phyloP scores from a whole-genome alignment of 2,888 invertebrate species.

The Timema podura region DNA sequence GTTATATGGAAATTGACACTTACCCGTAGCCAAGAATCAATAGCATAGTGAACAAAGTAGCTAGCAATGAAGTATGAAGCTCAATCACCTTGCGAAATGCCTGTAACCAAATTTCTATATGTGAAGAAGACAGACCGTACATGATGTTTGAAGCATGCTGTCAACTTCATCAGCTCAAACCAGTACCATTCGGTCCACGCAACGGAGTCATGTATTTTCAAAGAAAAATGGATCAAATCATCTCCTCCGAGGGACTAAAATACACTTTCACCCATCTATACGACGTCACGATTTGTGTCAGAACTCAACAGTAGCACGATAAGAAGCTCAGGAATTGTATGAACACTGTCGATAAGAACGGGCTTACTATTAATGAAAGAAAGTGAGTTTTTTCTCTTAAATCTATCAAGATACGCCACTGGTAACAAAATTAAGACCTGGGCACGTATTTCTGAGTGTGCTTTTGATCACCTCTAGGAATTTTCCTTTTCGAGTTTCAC shows the following conservation, averaged over 20 bases:
- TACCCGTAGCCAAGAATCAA: conserved; percentile 29
- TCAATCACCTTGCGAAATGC: conserved; percentile 28
- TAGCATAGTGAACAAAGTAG: conserved; percentile 20
- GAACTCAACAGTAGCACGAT: no score
- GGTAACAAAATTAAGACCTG: not conserved
- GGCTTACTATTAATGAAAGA: not conserved
- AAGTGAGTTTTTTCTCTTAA: not conserved
- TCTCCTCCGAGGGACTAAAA: no score
- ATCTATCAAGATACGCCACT: not conserved
- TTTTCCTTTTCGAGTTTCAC: no score
- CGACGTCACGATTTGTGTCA: no score
- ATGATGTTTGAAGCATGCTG: conserved; percentile 30
- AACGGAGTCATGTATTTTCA: conserved; percentile 25
- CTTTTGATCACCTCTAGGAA: no score
- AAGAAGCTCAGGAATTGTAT: not conserved
- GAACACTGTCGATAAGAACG: conserved; percentile 4
- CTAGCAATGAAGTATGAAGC: conserved; percentile 23
- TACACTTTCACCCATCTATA: no score
- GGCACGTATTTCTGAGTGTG: no score
- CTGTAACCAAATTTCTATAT: conserved; percentile 30
- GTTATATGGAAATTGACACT: conserved; percentile 32
- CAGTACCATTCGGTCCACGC: conserved; percentile 30
- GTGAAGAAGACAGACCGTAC: conserved; percentile 25
- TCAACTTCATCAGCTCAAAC: conserved; percentile 27
- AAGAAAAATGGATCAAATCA: no score